Evolutionary conservation across 2,797 vertebrate genomes (phyloP).

Genomic region (Pseudocheirus occidentalis): DNA sequence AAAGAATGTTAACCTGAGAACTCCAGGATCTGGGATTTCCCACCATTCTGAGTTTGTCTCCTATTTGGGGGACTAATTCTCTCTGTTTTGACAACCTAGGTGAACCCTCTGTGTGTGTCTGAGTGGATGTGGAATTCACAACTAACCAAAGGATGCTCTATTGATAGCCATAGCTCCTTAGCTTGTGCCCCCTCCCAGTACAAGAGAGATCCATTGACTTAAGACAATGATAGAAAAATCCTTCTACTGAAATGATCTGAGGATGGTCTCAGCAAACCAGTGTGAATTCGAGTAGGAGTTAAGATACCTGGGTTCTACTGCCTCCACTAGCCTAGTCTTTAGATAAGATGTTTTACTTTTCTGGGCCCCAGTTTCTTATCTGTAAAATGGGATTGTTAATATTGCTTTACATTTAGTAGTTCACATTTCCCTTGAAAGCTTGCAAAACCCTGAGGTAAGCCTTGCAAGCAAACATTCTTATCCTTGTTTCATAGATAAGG

Average conservation of each 20-base stretch:
- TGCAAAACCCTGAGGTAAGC: slow-evolving; percentile 17
- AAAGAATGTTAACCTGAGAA: slow-evolving; percentile 29
- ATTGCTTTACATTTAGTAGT: background rate
- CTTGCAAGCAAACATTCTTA: slow-evolving; percentile 3
- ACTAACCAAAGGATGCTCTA: background rate
- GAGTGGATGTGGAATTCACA: background rate
- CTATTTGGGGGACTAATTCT: slow-evolving; percentile 33
- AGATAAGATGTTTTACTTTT: slow-evolving; percentile 40
- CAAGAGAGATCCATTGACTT: background rate
- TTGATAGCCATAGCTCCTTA: background rate
- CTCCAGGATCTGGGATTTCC: slow-evolving; percentile 49
- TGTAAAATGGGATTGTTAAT: background rate
- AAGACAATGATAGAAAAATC: background rate
- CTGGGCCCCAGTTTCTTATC: slow-evolving; percentile 21
- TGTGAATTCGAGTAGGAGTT: slow-evolving; percentile 22
- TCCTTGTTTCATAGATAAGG: slow-evolving; percentile 42
- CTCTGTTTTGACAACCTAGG: slow-evolving; percentile 26
- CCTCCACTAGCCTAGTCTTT: background rate
- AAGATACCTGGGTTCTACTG: slow-evolving; percentile 23
- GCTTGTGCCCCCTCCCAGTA: background rate
- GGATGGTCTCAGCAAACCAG: background rate
- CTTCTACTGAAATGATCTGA: background rate
- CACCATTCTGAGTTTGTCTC: slow-evolving; percentile 35
- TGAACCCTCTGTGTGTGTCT: slow-evolving; percentile 1
- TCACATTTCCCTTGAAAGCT: slow-evolving; percentile 29